phyloP scores from a whole-genome alignment of 23 tunicate species.

The Trididemnum miniatum region DNA sequence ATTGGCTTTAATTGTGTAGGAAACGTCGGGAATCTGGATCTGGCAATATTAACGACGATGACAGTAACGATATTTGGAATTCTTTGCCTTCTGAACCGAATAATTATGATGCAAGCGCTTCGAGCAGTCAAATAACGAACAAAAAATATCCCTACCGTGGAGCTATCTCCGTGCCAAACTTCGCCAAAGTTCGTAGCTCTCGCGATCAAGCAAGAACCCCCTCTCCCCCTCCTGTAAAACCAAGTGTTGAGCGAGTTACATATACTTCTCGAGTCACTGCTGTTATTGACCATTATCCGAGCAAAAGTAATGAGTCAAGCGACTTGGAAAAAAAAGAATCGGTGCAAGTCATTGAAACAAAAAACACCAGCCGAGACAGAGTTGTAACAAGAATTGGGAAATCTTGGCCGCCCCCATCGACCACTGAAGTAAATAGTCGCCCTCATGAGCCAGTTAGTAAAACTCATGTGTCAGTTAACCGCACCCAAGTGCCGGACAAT shows the following conservation, averaged over 20 bases:
- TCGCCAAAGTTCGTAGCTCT: neutral
- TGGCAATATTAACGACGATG: neutral
- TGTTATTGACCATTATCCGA: constrained; percentile 40
- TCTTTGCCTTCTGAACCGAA: neutral
- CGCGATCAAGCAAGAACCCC: neutral
- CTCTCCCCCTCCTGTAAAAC: constrained; percentile 6
- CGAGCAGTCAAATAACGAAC: neutral
- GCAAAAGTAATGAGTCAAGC: constrained; percentile 17
- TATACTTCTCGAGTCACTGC: constrained; percentile 80
- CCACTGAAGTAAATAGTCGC: no score
- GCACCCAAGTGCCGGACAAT: no score
- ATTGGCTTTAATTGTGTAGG: no score
- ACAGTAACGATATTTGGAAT: neutral
- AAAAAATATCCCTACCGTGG: constrained; percentile 35
- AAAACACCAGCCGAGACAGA: neutral
- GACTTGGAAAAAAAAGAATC: neutral
- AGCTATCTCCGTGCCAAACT: constrained; percentile 29
- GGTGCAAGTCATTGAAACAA: neutral
- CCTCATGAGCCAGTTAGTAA: neutral
- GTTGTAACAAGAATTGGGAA: neutral
- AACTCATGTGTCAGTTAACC: no score
- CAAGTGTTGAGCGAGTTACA: constrained; percentile 20
- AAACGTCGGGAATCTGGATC: constrained; percentile 35
- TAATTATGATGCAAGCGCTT: neutral
- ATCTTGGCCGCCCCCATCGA: constrained; percentile 3